phyloP scores from a whole-genome alignment of 1,140 invertebrate species.

The Philopotamus ludificatus region DNA sequence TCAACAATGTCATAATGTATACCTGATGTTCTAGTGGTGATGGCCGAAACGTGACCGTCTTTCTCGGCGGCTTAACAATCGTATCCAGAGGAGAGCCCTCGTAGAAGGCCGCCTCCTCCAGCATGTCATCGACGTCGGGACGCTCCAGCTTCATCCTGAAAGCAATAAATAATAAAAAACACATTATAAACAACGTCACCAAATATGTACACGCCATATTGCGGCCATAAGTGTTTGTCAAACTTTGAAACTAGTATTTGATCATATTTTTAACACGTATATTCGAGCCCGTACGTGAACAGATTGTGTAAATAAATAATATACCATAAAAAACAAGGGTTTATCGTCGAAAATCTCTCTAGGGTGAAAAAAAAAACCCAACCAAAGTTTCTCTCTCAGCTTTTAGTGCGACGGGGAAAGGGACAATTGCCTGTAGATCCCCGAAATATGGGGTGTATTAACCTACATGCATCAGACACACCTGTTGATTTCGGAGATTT shows the following conservation, averaged over 20 bases:
- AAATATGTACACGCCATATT: neutral
- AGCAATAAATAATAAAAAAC: constrained; percentile 6
- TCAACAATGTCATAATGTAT: too few species aligned
- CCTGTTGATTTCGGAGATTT: neutral
- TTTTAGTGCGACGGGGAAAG: neutral
- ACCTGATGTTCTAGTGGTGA: constrained; percentile 24
- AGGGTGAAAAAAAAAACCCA: neutral
- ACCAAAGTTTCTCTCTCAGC: neutral
- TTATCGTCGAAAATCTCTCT: neutral
- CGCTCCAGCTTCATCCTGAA: constrained; percentile 54
- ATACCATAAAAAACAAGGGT: neutral
- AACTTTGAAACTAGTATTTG: neutral
- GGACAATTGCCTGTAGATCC: neutral
- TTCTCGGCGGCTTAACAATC: constrained; percentile 49
- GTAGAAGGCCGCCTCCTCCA: constrained; percentile 55
- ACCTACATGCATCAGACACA: neutral
- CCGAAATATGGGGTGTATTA: neutral
- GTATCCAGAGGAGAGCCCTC: constrained; percentile 47
- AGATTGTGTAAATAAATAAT: neutral
- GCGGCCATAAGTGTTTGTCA: neutral
- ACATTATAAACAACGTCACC: neutral
- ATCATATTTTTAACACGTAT: neutral
- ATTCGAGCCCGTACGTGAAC: neutral
- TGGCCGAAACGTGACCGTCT: constrained; percentile 54
- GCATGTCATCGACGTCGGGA: constrained; percentile 51